A percentile compares a stretch with the other conserved stretches of the same genome.
These are phyloP conservation scores for Oryzias celebensis DNA, from an alignment of 2,113 vertebrate species.

Conservation along the genomic window DNA sequence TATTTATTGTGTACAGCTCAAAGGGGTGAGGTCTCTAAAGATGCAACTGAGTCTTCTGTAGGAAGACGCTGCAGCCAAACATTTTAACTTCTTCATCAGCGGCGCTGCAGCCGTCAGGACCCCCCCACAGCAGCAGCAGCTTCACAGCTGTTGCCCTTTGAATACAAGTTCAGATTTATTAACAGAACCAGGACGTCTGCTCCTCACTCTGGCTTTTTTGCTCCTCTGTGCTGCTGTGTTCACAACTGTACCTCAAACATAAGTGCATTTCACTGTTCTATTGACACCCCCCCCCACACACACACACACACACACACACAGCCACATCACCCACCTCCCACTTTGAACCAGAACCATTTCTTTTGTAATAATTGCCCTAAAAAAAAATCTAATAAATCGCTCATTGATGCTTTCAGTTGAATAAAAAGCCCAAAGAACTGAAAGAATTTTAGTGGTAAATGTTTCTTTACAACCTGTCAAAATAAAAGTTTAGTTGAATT, in stretches of 20 bases:
- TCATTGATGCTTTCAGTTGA: background rate
- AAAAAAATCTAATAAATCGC: background rate
- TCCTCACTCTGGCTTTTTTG: background rate
- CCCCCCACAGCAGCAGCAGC: no score
- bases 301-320: no score
- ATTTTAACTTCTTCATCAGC: no score
- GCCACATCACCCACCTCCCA: no score
- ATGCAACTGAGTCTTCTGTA: background rate
- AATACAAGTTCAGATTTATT: no score
- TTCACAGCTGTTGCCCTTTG: no score
- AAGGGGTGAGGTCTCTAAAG: slow-evolving; percentile 9
- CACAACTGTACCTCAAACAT: slow-evolving; percentile 57
- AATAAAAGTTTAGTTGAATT: slow-evolving; percentile 32
- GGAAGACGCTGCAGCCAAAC: background rate
- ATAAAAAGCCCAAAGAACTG: slow-evolving; percentile 3
- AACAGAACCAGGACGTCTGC: no score
- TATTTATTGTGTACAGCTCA: slow-evolving; percentile 69
- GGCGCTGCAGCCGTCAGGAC: no score
- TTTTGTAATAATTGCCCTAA: no score
- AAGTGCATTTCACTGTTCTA: background rate
- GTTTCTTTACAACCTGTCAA: background rate
- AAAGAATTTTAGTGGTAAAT: slow-evolving; percentile 2
- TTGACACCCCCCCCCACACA: no score
- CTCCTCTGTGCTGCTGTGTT: slow-evolving; percentile 26
- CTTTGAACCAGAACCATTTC: no score